Conservation (phyloP, 2,113 vertebrate genomes). For the Asarcornis scutulata region DNA sequence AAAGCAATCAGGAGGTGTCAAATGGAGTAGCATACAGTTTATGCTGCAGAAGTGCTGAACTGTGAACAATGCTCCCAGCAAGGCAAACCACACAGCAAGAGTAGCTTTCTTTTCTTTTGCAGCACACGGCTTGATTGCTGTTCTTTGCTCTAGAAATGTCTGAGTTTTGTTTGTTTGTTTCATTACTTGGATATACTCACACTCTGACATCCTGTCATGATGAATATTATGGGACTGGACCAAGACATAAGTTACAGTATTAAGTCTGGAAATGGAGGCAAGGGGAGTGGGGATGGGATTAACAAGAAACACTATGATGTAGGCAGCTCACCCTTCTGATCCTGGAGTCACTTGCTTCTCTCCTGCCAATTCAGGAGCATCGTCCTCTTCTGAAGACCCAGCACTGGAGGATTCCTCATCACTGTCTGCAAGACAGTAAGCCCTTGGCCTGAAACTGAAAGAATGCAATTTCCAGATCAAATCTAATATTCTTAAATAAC, state of each 20-base stretch:
- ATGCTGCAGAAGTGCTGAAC: background rate
- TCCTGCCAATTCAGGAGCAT: conserved; percentile 85
- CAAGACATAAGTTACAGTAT: background rate
- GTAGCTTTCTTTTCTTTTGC: background rate
- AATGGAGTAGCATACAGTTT: background rate
- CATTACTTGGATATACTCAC: background rate
- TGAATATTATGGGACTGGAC: background rate
- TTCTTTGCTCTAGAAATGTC: background rate
- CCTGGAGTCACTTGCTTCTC: conserved; percentile 86
- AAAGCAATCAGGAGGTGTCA: background rate
- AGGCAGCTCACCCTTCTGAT: conserved; percentile 86
- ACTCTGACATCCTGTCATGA: background rate
- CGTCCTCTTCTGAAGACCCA: conserved; percentile 96
- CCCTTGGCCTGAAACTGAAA: conserved; percentile 87
- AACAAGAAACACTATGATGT: background rate
- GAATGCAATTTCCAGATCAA: conserved; percentile 45
- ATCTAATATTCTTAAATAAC: background rate
- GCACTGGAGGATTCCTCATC: conserved; percentile 98
- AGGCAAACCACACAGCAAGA: background rate
- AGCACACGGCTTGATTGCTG: background rate
- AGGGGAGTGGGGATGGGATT: background rate
- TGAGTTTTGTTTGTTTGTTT: fast-evolving
- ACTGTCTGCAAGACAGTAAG: conserved; percentile 94
- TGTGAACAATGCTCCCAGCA: background rate
- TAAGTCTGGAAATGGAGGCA: fast-evolving